phyloP scores from a whole-genome alignment of 2,797 vertebrate genomes.

The Tamandua tetradactyla region DNA sequence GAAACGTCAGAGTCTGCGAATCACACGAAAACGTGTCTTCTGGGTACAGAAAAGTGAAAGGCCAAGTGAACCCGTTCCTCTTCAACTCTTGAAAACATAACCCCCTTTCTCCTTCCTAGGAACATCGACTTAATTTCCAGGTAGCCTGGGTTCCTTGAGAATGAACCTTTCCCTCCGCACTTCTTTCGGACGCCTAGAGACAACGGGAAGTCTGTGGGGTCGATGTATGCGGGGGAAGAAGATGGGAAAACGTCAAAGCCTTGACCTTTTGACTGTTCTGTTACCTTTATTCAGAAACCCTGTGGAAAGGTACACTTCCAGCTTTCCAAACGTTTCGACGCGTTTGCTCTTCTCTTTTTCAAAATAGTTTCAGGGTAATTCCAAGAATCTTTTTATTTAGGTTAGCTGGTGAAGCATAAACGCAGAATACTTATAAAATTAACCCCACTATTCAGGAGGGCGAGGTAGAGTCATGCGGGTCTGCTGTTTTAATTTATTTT shows the following conservation, averaged over 20 bases:
- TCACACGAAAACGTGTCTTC: slow-evolving; percentile 47
- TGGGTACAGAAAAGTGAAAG: slow-evolving; percentile 31
- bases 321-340: slow-evolving; percentile 25
- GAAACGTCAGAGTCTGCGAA: slow-evolving; percentile 14
- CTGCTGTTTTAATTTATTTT: not conserved
- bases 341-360: not conserved
- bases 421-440: not conserved
- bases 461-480: not conserved
- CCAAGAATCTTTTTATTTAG: slow-evolving; percentile 43
- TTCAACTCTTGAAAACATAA: not conserved
- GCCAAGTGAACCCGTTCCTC: not conserved
- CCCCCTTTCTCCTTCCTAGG: not conserved
- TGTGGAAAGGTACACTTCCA: not conserved
- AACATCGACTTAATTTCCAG: not conserved
- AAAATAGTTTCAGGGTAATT: slow-evolving; percentile 48
- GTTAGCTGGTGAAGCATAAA: not conserved
- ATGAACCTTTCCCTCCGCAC: not conserved
- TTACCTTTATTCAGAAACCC: slow-evolving; percentile 23
- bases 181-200: not conserved
- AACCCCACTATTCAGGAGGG: not conserved
- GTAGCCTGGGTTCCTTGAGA: slow-evolving; percentile 12
- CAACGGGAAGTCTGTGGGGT: not conserved
- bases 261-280: not conserved
- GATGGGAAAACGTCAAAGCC: not conserved
- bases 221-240: not conserved